Percentiles rank a stretch among this genome's conserved stretches.
phyloP scores from a whole-genome alignment of 2,888 invertebrate species.

The Anagyrus pseudococci region DNA sequence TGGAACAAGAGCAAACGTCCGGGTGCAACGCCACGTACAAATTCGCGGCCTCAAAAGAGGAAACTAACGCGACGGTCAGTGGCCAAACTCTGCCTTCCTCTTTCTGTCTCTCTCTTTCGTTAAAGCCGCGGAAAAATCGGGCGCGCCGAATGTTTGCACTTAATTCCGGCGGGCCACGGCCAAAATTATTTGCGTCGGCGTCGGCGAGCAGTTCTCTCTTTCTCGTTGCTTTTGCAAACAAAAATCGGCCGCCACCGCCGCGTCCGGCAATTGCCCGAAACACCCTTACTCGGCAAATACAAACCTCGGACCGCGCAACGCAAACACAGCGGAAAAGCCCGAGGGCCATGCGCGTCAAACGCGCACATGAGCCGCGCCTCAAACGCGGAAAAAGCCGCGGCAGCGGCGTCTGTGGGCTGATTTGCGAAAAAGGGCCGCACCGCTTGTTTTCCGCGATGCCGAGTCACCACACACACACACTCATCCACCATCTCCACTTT shows the following conservation, averaged over 20 bases:
- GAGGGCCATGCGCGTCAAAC: not conserved
- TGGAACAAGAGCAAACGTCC: too few relatives aligned
- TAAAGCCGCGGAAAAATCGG: not conserved
- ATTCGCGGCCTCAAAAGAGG: too few relatives aligned
- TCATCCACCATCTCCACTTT: too few relatives aligned
- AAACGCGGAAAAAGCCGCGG: not conserved
- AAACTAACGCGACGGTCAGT: too few relatives aligned
- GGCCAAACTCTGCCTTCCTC: too few relatives aligned
- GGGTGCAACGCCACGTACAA: too few relatives aligned
- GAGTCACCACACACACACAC: too few relatives aligned
- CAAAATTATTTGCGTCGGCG: slow-evolving; percentile 25
- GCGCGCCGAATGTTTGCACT: slow-evolving; percentile 23
- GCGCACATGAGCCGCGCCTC: not conserved
- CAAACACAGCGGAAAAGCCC: not conserved
- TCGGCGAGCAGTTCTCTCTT: not conserved
- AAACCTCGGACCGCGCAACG: not conserved
- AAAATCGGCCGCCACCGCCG: slow-evolving; percentile 17
- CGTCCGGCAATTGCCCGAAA: slow-evolving; percentile 26
- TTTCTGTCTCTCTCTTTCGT: too few relatives aligned
- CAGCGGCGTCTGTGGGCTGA: not conserved
- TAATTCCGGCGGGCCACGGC: slow-evolving; percentile 18
- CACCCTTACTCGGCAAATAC: slow-evolving; percentile 25
- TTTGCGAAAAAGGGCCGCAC: not conserved
- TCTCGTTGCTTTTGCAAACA: slow-evolving; percentile 14
- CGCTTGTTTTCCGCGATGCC: not conserved